Conservation (phyloP, 2,888 invertebrate species). For the Lysandra bellargus region DNA sequence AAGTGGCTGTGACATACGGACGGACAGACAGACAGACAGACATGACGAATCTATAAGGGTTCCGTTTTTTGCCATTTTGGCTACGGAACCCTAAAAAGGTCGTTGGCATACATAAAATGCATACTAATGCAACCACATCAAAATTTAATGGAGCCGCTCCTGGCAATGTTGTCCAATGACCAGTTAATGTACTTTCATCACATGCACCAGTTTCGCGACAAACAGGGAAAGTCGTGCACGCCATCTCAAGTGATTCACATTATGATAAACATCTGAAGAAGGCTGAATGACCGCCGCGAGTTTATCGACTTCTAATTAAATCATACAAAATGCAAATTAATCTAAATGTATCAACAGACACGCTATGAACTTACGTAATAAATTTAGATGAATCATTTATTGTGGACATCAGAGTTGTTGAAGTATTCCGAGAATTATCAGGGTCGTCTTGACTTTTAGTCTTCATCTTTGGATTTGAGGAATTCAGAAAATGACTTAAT, state of each 20-base stretch:
- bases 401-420: background rate
- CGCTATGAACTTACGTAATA: constrained; percentile 12
- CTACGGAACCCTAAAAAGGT: too few species aligned
- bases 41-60: too few species aligned
- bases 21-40: too few species aligned
- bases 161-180: constrained; percentile 9
- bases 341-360: constrained; percentile 19
- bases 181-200: constrained; percentile 23
- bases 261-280: constrained; percentile 30
- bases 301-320: constrained; percentile 29
- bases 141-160: background rate
- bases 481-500: background rate
- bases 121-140: background rate
- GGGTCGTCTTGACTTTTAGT: background rate
- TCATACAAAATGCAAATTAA: constrained; percentile 17
- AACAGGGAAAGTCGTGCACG: constrained; percentile 32
- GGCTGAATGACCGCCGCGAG: constrained; percentile 28
- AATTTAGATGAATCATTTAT: constrained; percentile 1
- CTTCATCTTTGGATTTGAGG: background rate
- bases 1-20: too few species aligned
- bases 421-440: background rate
- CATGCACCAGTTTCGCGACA: constrained; percentile 28
- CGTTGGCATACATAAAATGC: background rate
- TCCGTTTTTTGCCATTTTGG: too few species aligned
- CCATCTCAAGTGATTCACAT: constrained; percentile 25